These are phyloP conservation scores for Neodiprion lecontei DNA, from an alignment of 1,140 invertebrate species.

Conservation along the genomic window DNA sequence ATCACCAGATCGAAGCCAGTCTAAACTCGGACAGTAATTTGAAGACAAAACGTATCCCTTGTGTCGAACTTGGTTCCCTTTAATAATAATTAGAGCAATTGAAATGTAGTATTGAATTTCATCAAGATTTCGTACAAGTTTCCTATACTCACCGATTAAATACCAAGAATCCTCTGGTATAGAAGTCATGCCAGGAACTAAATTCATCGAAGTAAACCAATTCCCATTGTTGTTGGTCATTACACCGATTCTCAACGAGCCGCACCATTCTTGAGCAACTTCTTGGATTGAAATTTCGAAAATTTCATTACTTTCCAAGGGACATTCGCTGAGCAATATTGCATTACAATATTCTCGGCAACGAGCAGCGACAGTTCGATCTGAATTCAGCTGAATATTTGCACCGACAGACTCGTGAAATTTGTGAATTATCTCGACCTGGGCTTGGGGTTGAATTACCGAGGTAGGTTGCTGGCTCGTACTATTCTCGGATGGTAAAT, in stretches of 20 bases:
- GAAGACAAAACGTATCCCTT: conserved; percentile 66
- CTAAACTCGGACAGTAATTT: conserved; percentile 76
- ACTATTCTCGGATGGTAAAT: conserved; percentile 58
- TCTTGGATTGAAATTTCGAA: conserved; percentile 75
- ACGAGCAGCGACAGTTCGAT: conserved; percentile 71
- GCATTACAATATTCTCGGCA: conserved; percentile 72
- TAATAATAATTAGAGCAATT: conserved; percentile 38
- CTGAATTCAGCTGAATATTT: conserved; percentile 74
- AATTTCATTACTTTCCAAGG: conserved; percentile 76
- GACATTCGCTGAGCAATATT: conserved; percentile 75
- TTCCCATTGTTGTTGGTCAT: conserved; percentile 50
- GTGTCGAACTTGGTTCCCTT: conserved; percentile 71
- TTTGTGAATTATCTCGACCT: conserved; percentile 56
- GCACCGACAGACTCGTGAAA: conserved; percentile 77
- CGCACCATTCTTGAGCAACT: conserved; percentile 72
- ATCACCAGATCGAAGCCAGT: conserved; percentile 80
- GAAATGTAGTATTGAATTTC: conserved; percentile 13
- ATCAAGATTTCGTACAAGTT: conserved; percentile 11
- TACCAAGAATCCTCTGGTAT: conserved; percentile 71
- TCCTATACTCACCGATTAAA: conserved; percentile 64
- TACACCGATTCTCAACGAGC: conserved; percentile 78
- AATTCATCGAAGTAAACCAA: conserved; percentile 69
- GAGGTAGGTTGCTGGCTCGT: conserved; percentile 59
- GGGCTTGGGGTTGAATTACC: conserved; percentile 53
- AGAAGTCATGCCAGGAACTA: conserved; percentile 67